Evolutionary conservation across 2,888 invertebrate species (phyloP).

Genomic region (Temnothorax ravouxi): DNA sequence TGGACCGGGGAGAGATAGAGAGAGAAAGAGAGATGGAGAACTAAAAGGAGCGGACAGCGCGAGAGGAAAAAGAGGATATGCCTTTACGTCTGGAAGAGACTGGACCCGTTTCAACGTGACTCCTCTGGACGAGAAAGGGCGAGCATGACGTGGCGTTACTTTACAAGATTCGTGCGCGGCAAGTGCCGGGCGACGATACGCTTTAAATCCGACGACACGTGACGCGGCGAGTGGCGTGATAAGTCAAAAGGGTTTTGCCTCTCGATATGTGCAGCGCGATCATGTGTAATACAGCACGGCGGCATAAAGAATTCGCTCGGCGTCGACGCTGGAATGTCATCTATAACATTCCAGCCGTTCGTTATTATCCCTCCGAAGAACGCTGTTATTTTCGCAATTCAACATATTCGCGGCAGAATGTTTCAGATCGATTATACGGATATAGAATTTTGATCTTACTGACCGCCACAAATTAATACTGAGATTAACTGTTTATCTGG

Average conservation of each 20-base stretch:
- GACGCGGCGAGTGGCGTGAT: slow-evolving; percentile 39
- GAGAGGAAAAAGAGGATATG: slow-evolving; percentile 52
- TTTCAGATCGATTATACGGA: background rate
- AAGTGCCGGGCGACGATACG: slow-evolving; percentile 72
- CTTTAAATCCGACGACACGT: slow-evolving; percentile 73
- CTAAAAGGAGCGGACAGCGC: slow-evolving; percentile 44
- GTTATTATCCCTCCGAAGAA: background rate
- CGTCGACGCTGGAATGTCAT: slow-evolving; percentile 79
- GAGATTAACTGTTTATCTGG: slow-evolving; percentile 28
- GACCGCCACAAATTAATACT: background rate
- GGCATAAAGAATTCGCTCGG: slow-evolving; percentile 72
- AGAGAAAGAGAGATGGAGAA: slow-evolving; percentile 18
- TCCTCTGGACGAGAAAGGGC: slow-evolving; percentile 64
- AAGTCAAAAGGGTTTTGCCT: slow-evolving; percentile 62
- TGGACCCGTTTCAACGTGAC: slow-evolving; percentile 69
- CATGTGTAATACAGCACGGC: slow-evolving; percentile 77
- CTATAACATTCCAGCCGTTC: slow-evolving; percentile 66
- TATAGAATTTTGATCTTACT: background rate
- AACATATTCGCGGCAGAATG: background rate
- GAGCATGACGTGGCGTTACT: slow-evolving; percentile 66
- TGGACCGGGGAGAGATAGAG: slow-evolving; percentile 6
- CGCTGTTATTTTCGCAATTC: background rate
- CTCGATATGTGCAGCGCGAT: slow-evolving; percentile 70
- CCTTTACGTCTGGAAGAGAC: slow-evolving; percentile 57
- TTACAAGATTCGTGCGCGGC: slow-evolving; percentile 63